Conservation (phyloP, 2,888 invertebrate species). For the Lithophane semibrunnea region DNA sequence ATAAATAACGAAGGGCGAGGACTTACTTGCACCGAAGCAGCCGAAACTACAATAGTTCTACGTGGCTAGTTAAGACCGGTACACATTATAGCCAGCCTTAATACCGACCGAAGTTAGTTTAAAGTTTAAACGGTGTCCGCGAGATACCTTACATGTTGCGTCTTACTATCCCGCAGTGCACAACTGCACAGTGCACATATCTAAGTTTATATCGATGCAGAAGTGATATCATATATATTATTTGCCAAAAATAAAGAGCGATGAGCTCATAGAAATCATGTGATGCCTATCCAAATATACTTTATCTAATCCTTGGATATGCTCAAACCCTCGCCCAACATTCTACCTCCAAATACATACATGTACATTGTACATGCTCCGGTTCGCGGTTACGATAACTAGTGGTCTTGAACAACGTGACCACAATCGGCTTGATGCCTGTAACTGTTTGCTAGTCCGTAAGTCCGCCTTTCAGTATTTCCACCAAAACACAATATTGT, state of each 20-base stretch:
- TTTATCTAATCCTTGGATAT: not conserved
- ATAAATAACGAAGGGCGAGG: constrained; percentile 76
- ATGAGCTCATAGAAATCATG: not conserved
- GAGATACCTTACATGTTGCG: not conserved
- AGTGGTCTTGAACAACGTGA: constrained; percentile 26
- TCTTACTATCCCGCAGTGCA: not conserved
- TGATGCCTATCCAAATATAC: not conserved
- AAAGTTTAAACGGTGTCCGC: constrained; percentile 8
- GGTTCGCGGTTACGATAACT: constrained; percentile 23
- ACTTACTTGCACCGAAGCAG: constrained; percentile 54
- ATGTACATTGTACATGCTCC: not conserved
- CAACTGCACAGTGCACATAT: not conserved
- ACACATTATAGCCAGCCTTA: constrained; percentile 24
- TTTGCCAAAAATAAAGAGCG: not conserved
- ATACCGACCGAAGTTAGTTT: constrained; percentile 27
- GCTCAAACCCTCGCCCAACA: not conserved
- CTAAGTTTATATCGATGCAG: not conserved
- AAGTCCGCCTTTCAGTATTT: not conserved
- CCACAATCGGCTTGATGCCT: constrained; percentile 33
- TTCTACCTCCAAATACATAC: not conserved
- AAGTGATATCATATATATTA: not conserved
- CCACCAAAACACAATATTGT: constrained; percentile 5
- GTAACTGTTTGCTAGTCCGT: not conserved
- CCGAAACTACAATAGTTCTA: constrained; percentile 49
- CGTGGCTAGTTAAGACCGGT: constrained; percentile 46